These are phyloP conservation scores for Agrochola lychnidis DNA, from an alignment of 2,888 invertebrate genomes.

Conservation along the genomic window DNA sequence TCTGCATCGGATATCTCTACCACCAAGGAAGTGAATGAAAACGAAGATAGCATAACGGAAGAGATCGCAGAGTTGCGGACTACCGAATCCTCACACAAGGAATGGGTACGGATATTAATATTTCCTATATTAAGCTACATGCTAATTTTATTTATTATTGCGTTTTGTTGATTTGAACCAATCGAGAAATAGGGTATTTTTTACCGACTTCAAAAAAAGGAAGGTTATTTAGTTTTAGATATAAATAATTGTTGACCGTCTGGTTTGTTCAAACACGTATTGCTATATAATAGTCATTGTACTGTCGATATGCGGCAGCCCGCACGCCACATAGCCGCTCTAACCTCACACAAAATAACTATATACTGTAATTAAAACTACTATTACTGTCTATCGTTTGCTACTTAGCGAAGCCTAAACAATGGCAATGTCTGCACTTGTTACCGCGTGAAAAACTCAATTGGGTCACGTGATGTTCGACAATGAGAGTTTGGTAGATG, in stretches of 20 bases:
- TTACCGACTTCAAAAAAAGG: too few species aligned
- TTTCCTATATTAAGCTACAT: conserved; percentile 34
- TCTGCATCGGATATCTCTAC: conserved; percentile 61
- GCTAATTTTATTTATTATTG: conserved; percentile 24
- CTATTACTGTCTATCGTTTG: neutral
- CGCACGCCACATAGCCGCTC: conserved; percentile 68
- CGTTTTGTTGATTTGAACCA: conserved; percentile 25
- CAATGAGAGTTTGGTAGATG: conserved; percentile 7
- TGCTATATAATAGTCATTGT: neutral
- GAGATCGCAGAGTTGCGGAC: conserved; percentile 79
- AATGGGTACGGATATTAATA: conserved; percentile 77
- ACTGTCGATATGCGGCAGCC: conserved; percentile 74
- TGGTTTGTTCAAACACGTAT: neutral
- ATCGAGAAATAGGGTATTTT: neutral
- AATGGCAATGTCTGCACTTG: conserved; percentile 1
- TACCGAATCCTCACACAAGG: conserved; percentile 72
- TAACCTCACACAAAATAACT: conserved; percentile 22
- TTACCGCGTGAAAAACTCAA: conserved; percentile 8
- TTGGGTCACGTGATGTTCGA: neutral
- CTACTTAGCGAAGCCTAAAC: conserved; percentile 10
- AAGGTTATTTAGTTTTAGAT: neutral
- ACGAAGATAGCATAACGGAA: conserved; percentile 81
- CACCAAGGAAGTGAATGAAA: conserved; percentile 65
- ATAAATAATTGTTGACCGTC: neutral
- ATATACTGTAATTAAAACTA: conserved; percentile 2